Evolutionary conservation across 35 echinoderm and acorn worm species (phyloP), one percentile per base, ranked within the genome.

Genomic region (Anneissia japonica): DNA sequence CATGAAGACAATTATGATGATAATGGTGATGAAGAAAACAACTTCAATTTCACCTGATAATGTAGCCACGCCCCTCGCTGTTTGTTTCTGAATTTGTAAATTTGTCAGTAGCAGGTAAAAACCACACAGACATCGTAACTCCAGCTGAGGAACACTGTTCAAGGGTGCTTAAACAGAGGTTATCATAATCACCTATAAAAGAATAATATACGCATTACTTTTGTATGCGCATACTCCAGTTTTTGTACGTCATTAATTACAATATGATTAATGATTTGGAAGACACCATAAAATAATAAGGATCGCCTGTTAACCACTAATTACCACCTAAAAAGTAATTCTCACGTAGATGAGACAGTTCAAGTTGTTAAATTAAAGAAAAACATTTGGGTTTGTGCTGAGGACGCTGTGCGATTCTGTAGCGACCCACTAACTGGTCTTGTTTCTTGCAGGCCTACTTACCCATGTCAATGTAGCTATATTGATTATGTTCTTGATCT

Each of bases 101-200:
- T 41, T 87, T 93, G 13, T 77, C 82, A 9, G 80, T 72, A 38
- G 89, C 72, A 2, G 39, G 77, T 46, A 46, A 93, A 21, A 97
- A 72, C 94, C 90, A 92, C 9, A 97, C 37, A 13, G 94, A 97
- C 16, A 97, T 85, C 7, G 94, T 92, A 1, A 97, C 87, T 13
- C 94, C 94, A 74, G 85, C 86, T n/a, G 37, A 55, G 37, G 51
- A 64, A 64, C 94, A 97, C 30, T 41, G 2, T 37, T 82, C 88
- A 26, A 91, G 94, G 32, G 34, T 79, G 51, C 90, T 97, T 36
- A 97, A 34, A 76, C 94, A 97, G 0, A 39, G 7, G 30, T 82
- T 74, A 19, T 73, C 64, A 37, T 91, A 95, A 75, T 91, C 84
- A 88, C 93, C 93, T 95, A 73, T 1, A 73, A 73, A 10, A 43